Conservation (phyloP, 2,797 vertebrate species). For the Tamandua tetradactyla region DNA sequence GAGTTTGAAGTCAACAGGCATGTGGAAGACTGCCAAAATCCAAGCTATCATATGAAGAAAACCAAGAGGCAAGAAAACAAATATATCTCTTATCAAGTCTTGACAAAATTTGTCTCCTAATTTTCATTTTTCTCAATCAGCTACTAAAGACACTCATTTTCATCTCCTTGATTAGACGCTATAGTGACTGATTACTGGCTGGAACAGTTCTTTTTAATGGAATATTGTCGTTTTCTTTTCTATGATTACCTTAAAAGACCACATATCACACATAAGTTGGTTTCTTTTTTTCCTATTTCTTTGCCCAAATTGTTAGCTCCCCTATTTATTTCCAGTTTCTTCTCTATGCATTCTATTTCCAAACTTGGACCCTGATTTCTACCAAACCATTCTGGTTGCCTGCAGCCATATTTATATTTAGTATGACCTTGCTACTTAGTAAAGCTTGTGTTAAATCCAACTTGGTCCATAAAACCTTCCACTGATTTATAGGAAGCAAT, state of each 20-base stretch:
- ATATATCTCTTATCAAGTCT: conserved; percentile 51
- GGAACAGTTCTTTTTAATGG: conserved; percentile 66
- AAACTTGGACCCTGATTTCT: not conserved
- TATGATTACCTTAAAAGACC: conserved; percentile 63
- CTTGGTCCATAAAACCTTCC: not conserved
- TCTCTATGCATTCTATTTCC: not conserved
- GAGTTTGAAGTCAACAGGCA: conserved; percentile 57
- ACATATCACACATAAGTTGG: not conserved
- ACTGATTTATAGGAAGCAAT: conserved; percentile 3
- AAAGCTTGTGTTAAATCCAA: not conserved
- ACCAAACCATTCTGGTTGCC: not conserved
- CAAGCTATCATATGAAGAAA: conserved; percentile 47
- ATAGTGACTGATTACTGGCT: conserved; percentile 63
- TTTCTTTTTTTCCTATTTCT: conserved; percentile 3
- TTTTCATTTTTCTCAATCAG: conserved; percentile 73
- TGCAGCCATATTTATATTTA: conserved; percentile 44
- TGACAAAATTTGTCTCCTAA: conserved; percentile 60
- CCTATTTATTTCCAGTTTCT: conserved; percentile 42
- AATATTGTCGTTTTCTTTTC: conserved; percentile 68
- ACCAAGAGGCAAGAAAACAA: conserved; percentile 57
- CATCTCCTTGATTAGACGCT: conserved; percentile 66
- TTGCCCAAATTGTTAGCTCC: conserved; percentile 21
- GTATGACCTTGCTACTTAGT: not conserved
- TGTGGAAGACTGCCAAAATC: conserved; percentile 60
- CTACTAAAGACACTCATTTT: conserved; percentile 62